A percentile compares a stretch with the other conserved stretches of the same genome.
Evolutionary conservation across 1,140 invertebrate genomes (phyloP).

Genomic region (Ectropis grisescens): DNA sequence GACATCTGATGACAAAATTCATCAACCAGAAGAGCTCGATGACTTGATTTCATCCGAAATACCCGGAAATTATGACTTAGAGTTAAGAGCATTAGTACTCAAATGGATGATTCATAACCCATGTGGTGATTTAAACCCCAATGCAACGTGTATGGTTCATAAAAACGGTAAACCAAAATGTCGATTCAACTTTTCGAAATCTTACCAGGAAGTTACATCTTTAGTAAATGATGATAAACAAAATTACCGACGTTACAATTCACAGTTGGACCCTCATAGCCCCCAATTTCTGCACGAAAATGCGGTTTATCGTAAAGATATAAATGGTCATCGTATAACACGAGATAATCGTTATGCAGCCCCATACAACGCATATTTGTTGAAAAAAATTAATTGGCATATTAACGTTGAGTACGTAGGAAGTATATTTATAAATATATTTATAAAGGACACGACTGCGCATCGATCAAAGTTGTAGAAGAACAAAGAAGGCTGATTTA

Average conservation of each 20-base stretch:
- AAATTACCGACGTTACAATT: constrained; percentile 8
- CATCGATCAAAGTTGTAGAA: constrained; percentile 7
- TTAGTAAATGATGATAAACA: constrained; percentile 10
- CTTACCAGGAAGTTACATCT: constrained; percentile 7
- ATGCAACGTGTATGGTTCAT: constrained; percentile 9
- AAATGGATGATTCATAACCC: constrained; percentile 9
- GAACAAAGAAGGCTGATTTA: constrained; percentile 3
- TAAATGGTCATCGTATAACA: constrained; percentile 6
- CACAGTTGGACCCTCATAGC: constrained; percentile 6
- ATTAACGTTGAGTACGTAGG: constrained; percentile 8
- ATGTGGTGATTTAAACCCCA: constrained; percentile 8
- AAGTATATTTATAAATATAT: constrained; percentile 9
- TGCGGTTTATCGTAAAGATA: constrained; percentile 6
- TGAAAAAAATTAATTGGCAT: constrained; percentile 13
- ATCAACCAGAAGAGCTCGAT: constrained; percentile 10
- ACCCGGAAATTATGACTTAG: constrained; percentile 7
- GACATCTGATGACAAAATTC: constrained; percentile 12
- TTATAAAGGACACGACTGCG: constrained; percentile 12
- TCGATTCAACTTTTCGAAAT: constrained; percentile 6
- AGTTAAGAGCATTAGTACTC: constrained; percentile 4
- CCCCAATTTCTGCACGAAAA: constrained; percentile 5
- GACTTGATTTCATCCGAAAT: constrained; percentile 8
- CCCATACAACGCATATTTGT: constrained; percentile 12
- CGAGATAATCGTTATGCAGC: constrained; percentile 10
- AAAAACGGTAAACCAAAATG: constrained; percentile 5